Conservation (phyloP, 2,888 invertebrate species). For the Cyclophora albipunctata region DNA sequence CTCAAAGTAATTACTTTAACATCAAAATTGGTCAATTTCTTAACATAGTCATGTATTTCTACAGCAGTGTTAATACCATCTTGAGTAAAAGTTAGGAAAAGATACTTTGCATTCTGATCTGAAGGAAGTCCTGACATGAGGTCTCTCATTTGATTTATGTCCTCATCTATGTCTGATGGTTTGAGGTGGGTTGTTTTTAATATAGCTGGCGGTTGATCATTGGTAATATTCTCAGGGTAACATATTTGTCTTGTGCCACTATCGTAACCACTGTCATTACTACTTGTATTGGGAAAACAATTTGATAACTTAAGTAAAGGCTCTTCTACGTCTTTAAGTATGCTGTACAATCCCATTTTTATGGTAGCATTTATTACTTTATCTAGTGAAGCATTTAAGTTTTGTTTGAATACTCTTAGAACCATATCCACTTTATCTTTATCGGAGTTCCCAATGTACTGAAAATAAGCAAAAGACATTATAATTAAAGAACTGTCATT, state of each 20-base stretch:
- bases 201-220: conserved; percentile 52
- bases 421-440: conserved; percentile 72
- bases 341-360: conserved; percentile 67
- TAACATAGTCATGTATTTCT: conserved; percentile 63
- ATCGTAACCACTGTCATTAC: conserved; percentile 64
- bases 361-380: conserved; percentile 66
- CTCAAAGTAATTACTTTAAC: conserved; percentile 60
- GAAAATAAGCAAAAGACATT: conserved; percentile 19
- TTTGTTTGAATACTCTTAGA: conserved; percentile 68
- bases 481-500: too few species aligned
- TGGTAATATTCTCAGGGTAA: conserved; percentile 29
- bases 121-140: conserved; percentile 15
- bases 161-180: conserved; percentile 43
- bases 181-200: too few species aligned
- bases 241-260: conserved; percentile 50
- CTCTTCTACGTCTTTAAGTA: conserved; percentile 65
- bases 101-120: too few species aligned
- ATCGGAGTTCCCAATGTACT: conserved; percentile 72
- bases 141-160: conserved; percentile 38
- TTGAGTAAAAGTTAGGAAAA: conserved; percentile 69
- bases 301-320: conserved; percentile 50
- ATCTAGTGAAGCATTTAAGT: conserved; percentile 68
- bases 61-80: conserved; percentile 67
- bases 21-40: conserved; percentile 56
- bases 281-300: conserved; percentile 35